Percentiles rank a stretch among this genome's conserved stretches.
phyloP scores from a whole-genome alignment of 2,888 invertebrate genomes.

The Meliscaeva auricollis region DNA sequence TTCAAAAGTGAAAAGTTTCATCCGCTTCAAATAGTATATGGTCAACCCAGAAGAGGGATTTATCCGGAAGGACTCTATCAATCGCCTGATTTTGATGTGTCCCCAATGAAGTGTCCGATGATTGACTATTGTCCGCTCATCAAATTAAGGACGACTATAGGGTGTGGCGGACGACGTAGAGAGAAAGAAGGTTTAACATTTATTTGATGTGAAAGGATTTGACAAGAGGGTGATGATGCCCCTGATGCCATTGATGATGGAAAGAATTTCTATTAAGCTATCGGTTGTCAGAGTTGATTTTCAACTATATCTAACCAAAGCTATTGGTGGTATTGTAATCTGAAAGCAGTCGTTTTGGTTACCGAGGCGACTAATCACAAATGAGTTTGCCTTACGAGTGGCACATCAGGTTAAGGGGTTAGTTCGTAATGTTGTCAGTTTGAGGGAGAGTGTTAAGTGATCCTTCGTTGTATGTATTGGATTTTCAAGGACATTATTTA shows the following conservation, averaged over 20 bases:
- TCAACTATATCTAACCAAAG: slow-evolving; percentile 26
- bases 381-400: slow-evolving; percentile 9
- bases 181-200: slow-evolving; percentile 1
- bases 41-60: neutral
- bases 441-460: neutral
- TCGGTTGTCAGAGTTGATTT: neutral
- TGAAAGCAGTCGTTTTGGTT: neutral
- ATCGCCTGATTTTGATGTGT: slow-evolving; percentile 25
- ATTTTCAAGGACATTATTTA: neutral
- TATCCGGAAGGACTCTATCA: slow-evolving; percentile 11
- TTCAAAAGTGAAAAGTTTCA: slow-evolving; percentile 13
- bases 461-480: neutral
- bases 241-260: no score
- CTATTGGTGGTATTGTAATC: slow-evolving; percentile 13
- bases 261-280: slow-evolving; percentile 4
- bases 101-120: slow-evolving; percentile 28
- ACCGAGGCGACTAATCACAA: slow-evolving; percentile 8
- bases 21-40: neutral
- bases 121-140: slow-evolving; percentile 64
- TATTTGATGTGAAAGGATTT: slow-evolving; percentile 46
- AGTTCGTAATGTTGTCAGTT: neutral
- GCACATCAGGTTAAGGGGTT: no score
- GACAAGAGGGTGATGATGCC: neutral
- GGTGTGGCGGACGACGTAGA: neutral
- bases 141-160: slow-evolving; percentile 19